Evolutionary conservation across 1,140 invertebrate species (phyloP), one percentile per base, ranked within the genome.

Genomic region (Drosophila hydei): DNA sequence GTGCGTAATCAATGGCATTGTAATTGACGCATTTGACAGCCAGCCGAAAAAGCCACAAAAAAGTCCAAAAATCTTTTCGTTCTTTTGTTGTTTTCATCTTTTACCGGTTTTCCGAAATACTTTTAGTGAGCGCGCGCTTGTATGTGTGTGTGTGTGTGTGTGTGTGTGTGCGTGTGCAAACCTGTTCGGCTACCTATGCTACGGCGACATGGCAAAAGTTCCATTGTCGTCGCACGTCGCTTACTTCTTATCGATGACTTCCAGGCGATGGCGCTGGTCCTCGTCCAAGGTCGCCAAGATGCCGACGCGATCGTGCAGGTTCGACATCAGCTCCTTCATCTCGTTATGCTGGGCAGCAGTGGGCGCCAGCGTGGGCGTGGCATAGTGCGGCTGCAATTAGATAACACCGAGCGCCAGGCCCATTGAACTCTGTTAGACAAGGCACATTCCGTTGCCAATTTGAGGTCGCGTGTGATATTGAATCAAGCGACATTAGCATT

Each of bases 191-290:
- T 30, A 30, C 47, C 6, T 50, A 33, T 25, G 18, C 12, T 25
- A 3, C 16, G 9, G 36, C 38, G n/a, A 43, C 16, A 30, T 30
- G 55, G 33, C 55, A 68, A 45, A 60, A 42, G 64, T 68, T 60
- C 36, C 55, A 67, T 56, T 65, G 63, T 47, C 27, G 2, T 7
- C 12, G n/a, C 12, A 40, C 33, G 3, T 38, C 14, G 79, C 90
- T 91, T 64, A 93, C 92, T 92, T 92, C 69, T 93, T 92, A 64
- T 93, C 92, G 65, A 93, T 88, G 12, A 72, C 85, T 77, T 93
- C 92, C 45, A 93, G 77, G 27, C 91, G 89, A 48, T 91, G 68
- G 7, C 91, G 75, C 68, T 91, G 79, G 75, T 93, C 92, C 58
- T 91, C 89, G 69, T 92, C 90, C 40, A 92, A 68, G 51, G 92